A percentile compares a stretch with the other conserved stretches of the same genome.
These are phyloP conservation scores for Eunapius fragilis DNA, from an alignment of 37 sponge, comb jelly and placozoan genomes.

Conservation along the genomic window DNA sequence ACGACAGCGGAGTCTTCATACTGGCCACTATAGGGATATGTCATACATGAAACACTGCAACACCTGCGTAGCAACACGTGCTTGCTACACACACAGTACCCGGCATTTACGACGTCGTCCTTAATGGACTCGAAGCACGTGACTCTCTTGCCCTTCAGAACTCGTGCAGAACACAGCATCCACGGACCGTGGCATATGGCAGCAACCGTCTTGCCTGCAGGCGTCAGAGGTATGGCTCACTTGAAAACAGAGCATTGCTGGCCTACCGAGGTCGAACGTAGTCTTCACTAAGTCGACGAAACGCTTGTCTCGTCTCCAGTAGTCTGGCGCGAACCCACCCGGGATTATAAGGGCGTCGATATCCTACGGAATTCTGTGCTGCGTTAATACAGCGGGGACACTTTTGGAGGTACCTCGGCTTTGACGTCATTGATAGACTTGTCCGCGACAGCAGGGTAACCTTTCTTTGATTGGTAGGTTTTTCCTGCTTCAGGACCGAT, in stretches of 20 bases:
- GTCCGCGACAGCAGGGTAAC: slow-evolving; percentile 69
- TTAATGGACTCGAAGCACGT: slow-evolving; percentile 80
- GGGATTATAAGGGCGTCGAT: slow-evolving; percentile 73
- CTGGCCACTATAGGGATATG: slow-evolving; percentile 6
- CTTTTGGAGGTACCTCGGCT: slow-evolving; percentile 35
- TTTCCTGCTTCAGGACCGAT: slow-evolving; percentile 72
- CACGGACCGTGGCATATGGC: slow-evolving; percentile 80
- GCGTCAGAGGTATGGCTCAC: not conserved
- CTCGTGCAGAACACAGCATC: slow-evolving; percentile 63
- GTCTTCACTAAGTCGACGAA: slow-evolving; percentile 57
- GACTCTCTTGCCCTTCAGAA: slow-evolving; percentile 52
- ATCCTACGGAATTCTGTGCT: slow-evolving; percentile 27
- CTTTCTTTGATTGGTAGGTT: slow-evolving; percentile 73
- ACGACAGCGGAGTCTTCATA: slow-evolving; percentile 75
- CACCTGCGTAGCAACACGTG: not conserved
- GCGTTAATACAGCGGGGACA: not conserved
- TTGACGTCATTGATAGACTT: slow-evolving; percentile 41
- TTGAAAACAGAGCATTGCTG: not conserved
- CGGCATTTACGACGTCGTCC: slow-evolving; percentile 82
- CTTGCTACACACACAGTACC: slow-evolving; percentile 4
- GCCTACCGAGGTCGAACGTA: slow-evolving; percentile 11
- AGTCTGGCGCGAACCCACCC: slow-evolving; percentile 78
- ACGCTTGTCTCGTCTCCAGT: slow-evolving; percentile 71
- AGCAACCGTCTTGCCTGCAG: slow-evolving; percentile 50
- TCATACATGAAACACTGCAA: not conserved